A percentile compares a stretch with the other conserved stretches of the same genome.
Evolutionary conservation across 2,113 vertebrate genomes (phyloP).

Genomic region (Gorsachius goisagi): DNA sequence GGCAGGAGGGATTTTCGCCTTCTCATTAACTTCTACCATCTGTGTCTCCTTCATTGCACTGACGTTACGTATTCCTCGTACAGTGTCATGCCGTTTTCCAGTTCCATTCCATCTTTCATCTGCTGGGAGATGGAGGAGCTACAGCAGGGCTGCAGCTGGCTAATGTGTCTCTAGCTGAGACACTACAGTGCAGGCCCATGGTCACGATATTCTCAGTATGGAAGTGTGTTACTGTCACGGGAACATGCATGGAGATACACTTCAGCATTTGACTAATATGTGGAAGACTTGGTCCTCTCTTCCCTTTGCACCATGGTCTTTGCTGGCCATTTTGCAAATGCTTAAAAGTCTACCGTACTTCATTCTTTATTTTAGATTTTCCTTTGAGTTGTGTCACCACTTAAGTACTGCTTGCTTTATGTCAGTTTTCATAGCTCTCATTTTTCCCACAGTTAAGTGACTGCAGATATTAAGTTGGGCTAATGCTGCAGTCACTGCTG

Average conservation of each 20-base stretch:
- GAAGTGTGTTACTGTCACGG: background rate
- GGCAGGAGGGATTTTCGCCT: background rate
- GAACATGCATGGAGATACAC: rapidly evolving
- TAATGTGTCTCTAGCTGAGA: background rate
- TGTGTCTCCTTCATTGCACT: background rate
- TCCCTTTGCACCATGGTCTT: background rate
- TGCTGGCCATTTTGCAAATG: background rate
- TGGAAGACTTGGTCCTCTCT: background rate
- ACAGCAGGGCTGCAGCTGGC: background rate
- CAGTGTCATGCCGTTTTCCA: background rate
- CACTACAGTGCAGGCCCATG: background rate
- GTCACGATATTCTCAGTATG: background rate
- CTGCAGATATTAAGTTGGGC: background rate
- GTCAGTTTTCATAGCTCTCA: background rate
- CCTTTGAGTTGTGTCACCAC: background rate
- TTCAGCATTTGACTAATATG: background rate
- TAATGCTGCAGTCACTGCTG: background rate
- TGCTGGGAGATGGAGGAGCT: background rate
- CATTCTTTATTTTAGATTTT: background rate
- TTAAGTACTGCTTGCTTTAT: background rate
- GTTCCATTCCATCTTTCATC: background rate
- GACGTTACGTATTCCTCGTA: background rate
- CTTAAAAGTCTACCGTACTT: background rate
- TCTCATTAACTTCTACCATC: background rate
- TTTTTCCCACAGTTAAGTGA: background rate